Percentiles rank a stretch among this genome's conserved stretches.
Evolutionary conservation across 53 echinoderm and acorn worm species (phyloP).

Genomic region (Holothuria scabra): DNA sequence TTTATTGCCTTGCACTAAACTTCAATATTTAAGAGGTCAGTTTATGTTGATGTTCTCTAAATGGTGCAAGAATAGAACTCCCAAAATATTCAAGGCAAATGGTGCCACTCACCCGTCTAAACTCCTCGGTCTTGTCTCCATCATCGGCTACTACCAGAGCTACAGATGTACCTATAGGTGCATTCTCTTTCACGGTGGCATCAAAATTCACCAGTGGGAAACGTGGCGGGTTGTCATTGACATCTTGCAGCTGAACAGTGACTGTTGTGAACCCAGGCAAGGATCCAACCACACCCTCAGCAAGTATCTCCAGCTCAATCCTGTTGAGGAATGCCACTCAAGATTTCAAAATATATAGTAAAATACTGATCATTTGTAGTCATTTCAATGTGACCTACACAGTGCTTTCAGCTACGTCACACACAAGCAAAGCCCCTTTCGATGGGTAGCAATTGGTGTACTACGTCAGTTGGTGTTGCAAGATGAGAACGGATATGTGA

Average conservation of each 20-base stretch:
- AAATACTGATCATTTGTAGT: no score
- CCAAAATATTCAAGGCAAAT: no score
- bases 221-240: slow-evolving; percentile 78
- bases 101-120: slow-evolving; percentile 52
- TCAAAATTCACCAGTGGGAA: slow-evolving; percentile 70
- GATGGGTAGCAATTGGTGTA: no score
- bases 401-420: no score
- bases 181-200: slow-evolving; percentile 65
- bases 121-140: slow-evolving; percentile 55
- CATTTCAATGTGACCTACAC: no score
- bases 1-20: no score
- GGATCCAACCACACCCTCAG: slow-evolving; percentile 32
- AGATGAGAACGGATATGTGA: no score
- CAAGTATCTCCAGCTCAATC: slow-evolving; percentile 38
- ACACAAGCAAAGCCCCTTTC: no score
- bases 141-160: slow-evolving; percentile 66
- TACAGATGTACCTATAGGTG: slow-evolving; percentile 26
- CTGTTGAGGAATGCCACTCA: not conserved
- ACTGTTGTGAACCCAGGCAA: slow-evolving; percentile 32
- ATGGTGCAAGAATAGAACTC: not conserved
- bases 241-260: slow-evolving; percentile 58
- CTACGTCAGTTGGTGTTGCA: no score
- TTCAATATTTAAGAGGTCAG: not conserved
- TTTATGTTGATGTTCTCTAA: not conserved
- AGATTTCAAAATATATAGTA: no score